Base-by-base conservation (phyloP, 2,888 invertebrate species). In the Drosophila nr. perissopoda region DNA sequence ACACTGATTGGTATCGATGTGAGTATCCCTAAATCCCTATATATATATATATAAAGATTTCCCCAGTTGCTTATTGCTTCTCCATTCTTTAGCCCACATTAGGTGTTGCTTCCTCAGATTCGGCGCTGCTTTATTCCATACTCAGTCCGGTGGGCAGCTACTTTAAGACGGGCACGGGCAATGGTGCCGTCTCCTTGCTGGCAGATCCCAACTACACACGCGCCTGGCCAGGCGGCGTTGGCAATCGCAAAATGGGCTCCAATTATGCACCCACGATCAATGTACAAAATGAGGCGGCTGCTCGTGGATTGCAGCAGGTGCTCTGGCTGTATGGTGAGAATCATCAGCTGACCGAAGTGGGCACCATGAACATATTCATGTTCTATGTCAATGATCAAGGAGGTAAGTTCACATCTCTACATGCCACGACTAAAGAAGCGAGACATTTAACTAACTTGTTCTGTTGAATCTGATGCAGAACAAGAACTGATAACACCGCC, bases 311-410 rank as follows among this genome's bases (percentile, higher is more conserved):
- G 80, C 98, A 99, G 84, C 99, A 99, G 94, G 98, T 98, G 11
- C 93, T 99, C 64, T 99, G 99, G 99, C 94, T 99, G 48, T 99
- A 97, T 91, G 99, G 99, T 4, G 96, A 97, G 1, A 96, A 99
- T 89, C 96, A 98, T 91, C 95, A 98, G 92, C 92, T 99, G 33
- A 99, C 99, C 0, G 99, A 99, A 95, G 99, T 98, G 53, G 99
- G 99, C 61, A 97, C 99, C 18, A 99, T 99, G 99, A 99, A 99
- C 92, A 95, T 99, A 63, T 99, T 99, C 92, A 95, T 98, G 92
- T 96, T 97, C 89, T 96, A 96, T 93, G 94, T 96, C 77, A 97
- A 99, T 91, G 96, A 98, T 63, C 94, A 97, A 91, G 99, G 99
- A 95, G 97, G 98, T 98, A 93, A 93, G 93, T 88, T 10, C 34